These are phyloP conservation scores for Carduelis carduelis DNA, from an alignment of 2,797 vertebrate genomes.

Conservation along the genomic window DNA sequence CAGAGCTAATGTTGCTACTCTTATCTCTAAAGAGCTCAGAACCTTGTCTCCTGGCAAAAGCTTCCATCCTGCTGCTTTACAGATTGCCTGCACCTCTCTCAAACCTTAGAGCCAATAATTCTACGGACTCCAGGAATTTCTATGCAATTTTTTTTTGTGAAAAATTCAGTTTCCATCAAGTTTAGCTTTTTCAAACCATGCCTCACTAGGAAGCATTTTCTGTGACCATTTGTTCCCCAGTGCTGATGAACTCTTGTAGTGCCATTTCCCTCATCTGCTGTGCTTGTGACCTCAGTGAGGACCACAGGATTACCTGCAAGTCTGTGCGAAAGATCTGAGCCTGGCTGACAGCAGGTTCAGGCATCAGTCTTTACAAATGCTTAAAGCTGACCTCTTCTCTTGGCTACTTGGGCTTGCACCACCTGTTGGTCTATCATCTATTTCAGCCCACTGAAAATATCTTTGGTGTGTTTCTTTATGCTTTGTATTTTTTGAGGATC, in stretches of 20 bases:
- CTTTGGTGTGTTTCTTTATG: background rate
- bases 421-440: background rate
- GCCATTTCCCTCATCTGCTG: background rate
- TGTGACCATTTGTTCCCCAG: background rate
- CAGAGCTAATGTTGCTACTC: background rate
- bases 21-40: background rate
- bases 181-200: background rate
- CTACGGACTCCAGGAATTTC: background rate
- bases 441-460: background rate
- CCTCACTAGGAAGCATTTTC: background rate
- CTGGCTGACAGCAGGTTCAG: background rate
- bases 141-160: background rate
- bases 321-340: background rate
- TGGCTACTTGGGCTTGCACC: rapidly evolving
- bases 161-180: background rate
- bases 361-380: background rate
- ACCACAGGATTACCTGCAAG: background rate
- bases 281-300: background rate
- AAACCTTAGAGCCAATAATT: background rate
- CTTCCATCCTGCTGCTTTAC: background rate
- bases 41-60: background rate
- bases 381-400: background rate
- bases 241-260: background rate
- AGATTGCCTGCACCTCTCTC: background rate
- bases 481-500: background rate